Percentiles rank a stretch among this genome's conserved stretches.
Conservation (phyloP, 2,888 invertebrate genomes). For the Stegophylla sp. region DNA sequence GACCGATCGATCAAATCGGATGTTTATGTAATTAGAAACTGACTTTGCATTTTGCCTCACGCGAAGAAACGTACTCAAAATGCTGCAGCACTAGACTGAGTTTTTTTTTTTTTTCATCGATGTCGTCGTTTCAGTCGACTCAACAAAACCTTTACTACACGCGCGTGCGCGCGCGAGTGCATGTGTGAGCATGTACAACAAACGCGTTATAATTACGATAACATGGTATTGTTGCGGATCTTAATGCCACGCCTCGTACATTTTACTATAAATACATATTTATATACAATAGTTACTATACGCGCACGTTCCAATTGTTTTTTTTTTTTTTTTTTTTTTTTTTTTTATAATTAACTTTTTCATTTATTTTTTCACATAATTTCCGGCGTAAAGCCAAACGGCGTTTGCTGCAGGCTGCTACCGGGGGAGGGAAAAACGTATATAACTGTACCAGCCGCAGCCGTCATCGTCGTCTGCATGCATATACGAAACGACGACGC, state of each 20-base stretch:
- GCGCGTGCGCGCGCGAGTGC: too few relatives aligned
- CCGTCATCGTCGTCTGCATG: neutral
- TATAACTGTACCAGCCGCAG: neutral
- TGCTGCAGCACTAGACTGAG: too few relatives aligned
- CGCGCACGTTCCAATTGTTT: neutral
- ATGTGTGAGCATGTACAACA: neutral
- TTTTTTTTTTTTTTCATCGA: too few relatives aligned
- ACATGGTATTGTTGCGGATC: neutral
- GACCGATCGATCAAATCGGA: constrained; percentile 3
- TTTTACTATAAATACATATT: neutral
- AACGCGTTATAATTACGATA: neutral
- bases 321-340: neutral
- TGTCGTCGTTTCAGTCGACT: too few relatives aligned
- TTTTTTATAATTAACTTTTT: constrained; percentile 22
- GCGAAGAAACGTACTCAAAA: too few relatives aligned
- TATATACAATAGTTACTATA: neutral
- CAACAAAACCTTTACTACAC: too few relatives aligned
- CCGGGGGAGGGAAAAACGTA: neutral
- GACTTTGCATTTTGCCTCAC: neutral
- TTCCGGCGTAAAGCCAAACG: constrained; percentile 32
- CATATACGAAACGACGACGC: neutral
- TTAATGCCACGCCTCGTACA: neutral
- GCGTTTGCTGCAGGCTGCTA: neutral
- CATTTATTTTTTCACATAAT: neutral
- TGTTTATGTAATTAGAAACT: too few relatives aligned